Evolutionary conservation across 2,113 vertebrate species (phyloP).

Genomic region (Epinephelus fuscoguttatus): DNA sequence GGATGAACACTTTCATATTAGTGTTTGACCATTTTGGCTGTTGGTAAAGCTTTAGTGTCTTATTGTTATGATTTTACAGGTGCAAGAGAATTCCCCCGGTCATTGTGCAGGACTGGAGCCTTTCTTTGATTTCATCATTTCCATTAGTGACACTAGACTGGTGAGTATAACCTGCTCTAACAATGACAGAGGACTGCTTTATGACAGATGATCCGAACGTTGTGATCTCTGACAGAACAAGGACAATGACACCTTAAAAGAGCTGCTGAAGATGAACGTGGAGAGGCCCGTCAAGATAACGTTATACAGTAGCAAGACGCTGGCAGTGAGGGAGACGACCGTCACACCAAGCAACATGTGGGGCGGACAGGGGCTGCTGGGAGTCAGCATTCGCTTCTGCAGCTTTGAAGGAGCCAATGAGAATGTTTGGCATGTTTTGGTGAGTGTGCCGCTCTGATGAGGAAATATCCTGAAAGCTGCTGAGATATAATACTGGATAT

Average conservation of each 20-base stretch:
- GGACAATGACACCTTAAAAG: slow-evolving; percentile 96
- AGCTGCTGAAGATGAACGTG: slow-evolving; percentile 93
- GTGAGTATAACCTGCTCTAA: slow-evolving; percentile 76
- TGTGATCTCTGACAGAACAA: slow-evolving; percentile 87
- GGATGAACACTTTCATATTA: neutral
- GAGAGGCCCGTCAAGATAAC: slow-evolving; percentile 95
- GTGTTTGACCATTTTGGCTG: neutral
- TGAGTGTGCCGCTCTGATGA: slow-evolving; percentile 74
- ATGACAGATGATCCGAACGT: neutral
- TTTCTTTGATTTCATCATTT: slow-evolving; percentile 99
- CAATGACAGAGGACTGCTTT: neutral
- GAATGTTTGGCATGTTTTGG: slow-evolving; percentile 98
- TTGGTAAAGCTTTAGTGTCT: neutral
- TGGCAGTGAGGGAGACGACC: slow-evolving; percentile 91
- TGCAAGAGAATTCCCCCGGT: slow-evolving; percentile 97
- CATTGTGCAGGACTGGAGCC: slow-evolving; percentile 96
- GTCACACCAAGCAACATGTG: slow-evolving; percentile 96
- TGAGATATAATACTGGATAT: neutral
- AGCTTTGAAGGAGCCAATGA: slow-evolving; percentile 97
- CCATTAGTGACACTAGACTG: slow-evolving; percentile 93
- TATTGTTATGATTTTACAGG: slow-evolving; percentile 80
- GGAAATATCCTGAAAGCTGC: neutral
- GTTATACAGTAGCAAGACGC: slow-evolving; percentile 96
- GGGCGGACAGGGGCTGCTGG: slow-evolving; percentile 96
- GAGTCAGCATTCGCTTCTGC: slow-evolving; percentile 98